Conservation (phyloP, 2,113 vertebrate species). For the Hyla sarda region DNA sequence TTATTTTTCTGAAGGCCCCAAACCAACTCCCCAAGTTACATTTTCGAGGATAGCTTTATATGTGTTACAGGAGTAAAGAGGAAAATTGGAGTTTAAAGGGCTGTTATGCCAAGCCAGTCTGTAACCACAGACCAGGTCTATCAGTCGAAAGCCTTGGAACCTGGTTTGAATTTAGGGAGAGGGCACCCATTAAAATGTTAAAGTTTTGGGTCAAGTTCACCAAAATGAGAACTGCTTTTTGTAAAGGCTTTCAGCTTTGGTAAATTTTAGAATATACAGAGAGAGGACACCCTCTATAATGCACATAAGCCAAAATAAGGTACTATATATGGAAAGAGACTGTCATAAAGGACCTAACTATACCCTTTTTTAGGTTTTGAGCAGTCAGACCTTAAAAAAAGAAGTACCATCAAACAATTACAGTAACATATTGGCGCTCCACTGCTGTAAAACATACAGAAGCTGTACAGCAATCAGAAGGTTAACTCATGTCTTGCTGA, state of each 20-base stretch:
- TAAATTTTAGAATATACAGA: not conserved
- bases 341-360: not conserved
- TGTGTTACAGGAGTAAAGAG: too few relatives aligned
- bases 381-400: not conserved
- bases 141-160: too few relatives aligned
- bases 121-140: too few relatives aligned
- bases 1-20: too few relatives aligned
- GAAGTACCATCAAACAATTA: not conserved
- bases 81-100: too few relatives aligned
- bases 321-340: too few relatives aligned
- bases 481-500: conserved; percentile 57
- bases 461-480: conserved; percentile 14
- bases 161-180: too few relatives aligned
- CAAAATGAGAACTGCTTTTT: not conserved
- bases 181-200: too few relatives aligned
- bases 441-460: not conserved
- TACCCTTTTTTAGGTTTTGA: not conserved
- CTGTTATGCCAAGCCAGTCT: too few relatives aligned
- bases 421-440: not conserved
- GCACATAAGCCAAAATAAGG: not conserved
- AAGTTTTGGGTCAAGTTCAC: too few relatives aligned
- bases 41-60: too few relatives aligned
- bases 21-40: too few relatives aligned
- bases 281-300: not conserved
- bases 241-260: not conserved